Conservation (phyloP, 1,140 invertebrate species). For the Galendromus occidentalis region DNA sequence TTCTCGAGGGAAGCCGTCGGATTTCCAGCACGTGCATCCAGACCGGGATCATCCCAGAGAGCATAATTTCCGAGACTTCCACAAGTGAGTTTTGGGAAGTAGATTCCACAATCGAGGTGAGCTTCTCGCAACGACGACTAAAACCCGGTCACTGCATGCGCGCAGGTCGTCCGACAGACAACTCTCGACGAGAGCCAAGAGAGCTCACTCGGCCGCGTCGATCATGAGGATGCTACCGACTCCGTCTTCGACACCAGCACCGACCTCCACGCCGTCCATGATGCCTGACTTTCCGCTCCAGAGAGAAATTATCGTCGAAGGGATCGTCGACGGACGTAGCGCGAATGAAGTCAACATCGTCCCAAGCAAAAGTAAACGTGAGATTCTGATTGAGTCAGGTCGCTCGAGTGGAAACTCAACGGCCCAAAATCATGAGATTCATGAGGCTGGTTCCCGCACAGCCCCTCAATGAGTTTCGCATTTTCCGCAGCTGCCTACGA, state of each 20-base stretch:
- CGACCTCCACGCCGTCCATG: constrained; percentile 16
- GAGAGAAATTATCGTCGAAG: constrained; percentile 25
- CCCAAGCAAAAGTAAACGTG: constrained; percentile 2
- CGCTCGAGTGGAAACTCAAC: no score
- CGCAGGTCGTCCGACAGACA: neutral
- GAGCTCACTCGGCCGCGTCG: neutral
- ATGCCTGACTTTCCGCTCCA: constrained; percentile 24
- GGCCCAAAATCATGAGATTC: no score
- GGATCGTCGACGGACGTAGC: constrained; percentile 14
- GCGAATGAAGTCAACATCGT: neutral
- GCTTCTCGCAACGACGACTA: no score
- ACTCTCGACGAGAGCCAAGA: neutral
- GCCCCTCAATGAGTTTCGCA: neutral
- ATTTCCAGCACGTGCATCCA: neutral
- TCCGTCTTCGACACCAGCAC: neutral
- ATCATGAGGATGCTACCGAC: constrained; percentile 4
- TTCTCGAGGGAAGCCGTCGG: neutral
- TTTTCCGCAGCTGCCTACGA: neutral
- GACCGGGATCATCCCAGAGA: neutral
- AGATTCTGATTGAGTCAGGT: neutral
- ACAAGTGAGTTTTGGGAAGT: no score
- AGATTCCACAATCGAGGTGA: no score
- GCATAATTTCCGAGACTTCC: neutral
- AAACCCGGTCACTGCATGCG: neutral
- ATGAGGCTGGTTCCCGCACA: neutral